phyloP scores from a whole-genome alignment of 1,140 invertebrate species.

The Heterodera carotae region DNA sequence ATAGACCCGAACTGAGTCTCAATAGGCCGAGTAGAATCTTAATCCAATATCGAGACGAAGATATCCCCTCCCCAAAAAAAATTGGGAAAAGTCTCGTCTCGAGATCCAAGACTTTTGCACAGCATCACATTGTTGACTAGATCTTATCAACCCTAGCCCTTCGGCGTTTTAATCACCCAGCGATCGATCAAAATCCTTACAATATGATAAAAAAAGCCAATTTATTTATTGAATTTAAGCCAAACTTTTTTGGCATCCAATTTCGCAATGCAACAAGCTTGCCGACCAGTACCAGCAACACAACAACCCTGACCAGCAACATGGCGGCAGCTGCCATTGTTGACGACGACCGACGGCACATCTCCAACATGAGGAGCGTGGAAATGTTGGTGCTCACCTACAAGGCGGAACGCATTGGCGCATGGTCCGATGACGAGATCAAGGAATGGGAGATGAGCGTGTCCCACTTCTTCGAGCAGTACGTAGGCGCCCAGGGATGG shows the following conservation, averaged over 20 bases:
- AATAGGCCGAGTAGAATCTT: too few relatives aligned
- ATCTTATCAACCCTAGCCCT: too few relatives aligned
- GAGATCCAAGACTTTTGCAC: too few relatives aligned
- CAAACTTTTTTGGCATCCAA: slow-evolving; percentile 42
- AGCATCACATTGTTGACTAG: too few relatives aligned
- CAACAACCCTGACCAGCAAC: background rate
- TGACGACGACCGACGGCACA: background rate
- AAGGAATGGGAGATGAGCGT: slow-evolving; percentile 51
- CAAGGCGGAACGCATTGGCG: slow-evolving; percentile 47
- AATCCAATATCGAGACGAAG: too few relatives aligned
- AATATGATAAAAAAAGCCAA: background rate
- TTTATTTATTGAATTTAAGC: slow-evolving; percentile 10
- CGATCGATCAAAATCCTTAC: too few relatives aligned
- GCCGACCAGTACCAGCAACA: background rate
- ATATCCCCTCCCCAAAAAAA: too few relatives aligned
- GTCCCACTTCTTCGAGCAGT: slow-evolving; percentile 47
- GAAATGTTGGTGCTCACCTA: slow-evolving; percentile 42
- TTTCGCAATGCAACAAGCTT: slow-evolving; percentile 17
- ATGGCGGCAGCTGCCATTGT: background rate
- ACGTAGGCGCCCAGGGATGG: too few relatives aligned
- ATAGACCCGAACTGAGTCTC: too few relatives aligned
- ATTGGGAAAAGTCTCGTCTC: too few relatives aligned
- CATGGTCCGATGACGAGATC: slow-evolving; percentile 46
- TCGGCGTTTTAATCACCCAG: too few relatives aligned
- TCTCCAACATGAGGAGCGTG: slow-evolving; percentile 34